Evolutionary conservation across 2,113 vertebrate species (phyloP), one percentile per base, ranked within the genome.

Genomic region (Ptyas mucosa): DNA sequence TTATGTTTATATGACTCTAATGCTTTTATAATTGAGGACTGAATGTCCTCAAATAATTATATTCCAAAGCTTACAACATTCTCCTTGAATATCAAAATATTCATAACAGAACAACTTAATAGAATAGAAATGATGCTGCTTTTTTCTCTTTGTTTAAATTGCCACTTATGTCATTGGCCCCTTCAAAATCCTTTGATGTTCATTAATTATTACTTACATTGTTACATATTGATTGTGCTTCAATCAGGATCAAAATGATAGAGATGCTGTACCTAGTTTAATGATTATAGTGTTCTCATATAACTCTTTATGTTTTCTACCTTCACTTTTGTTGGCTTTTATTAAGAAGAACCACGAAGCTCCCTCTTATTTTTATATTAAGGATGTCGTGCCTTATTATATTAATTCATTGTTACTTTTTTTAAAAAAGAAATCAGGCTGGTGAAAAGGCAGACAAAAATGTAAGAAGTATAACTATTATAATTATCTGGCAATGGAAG

Each of bases 11-110:
- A 94, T 8, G 1, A 20, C 90, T 94, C 86, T 91, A 29, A 93
- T 91, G 93, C 69, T 94, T 94, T 95, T 57, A 90, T 91, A 88
- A 89, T 92, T 91, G 64, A 53, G 93, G 93, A 95, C 92, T 93
- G 26, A 49, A 69, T 87, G 85, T 91, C 85, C 90, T 90, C 0
- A 0, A 87, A 94, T 95, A 89, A 95, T 92, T 94, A 21, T 3
- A 49, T 20, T 94, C 87, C 85, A 34, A 89, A 94, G 29, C 51
- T 0, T 46, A 0, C 21, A 89, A 1, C 15, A 55, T 81, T 46
- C 64, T 90, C 89, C 29, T 85, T 10, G 90, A 34, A 85, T 49
- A 86, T 61, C 57, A 93, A 95, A 96, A 95, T 90, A 94, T 87
- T 94, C 0, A 0, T 58, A 0, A 91, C 81, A 90, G 90, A 87